A percentile compares a stretch with the other conserved stretches of the same genome.
Conservation (phyloP, 1,140 invertebrate species). For the Polypedilum pembai region DNA sequence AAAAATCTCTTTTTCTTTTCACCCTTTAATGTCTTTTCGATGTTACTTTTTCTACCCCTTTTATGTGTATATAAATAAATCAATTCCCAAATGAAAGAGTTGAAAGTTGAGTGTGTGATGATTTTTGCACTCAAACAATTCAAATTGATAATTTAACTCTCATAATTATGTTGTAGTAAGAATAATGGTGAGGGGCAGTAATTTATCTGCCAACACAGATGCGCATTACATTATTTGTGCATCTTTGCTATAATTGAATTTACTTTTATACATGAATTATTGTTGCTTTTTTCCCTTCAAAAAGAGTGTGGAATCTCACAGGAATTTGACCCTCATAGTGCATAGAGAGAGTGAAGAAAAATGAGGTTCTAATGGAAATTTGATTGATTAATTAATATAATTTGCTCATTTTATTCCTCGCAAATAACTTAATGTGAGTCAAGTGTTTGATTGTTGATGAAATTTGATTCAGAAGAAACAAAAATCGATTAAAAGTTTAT, state of each 20-base stretch:
- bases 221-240: background rate
- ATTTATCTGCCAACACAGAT: background rate
- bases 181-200: background rate
- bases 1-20: background rate
- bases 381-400: constrained; percentile 24
- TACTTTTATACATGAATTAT: background rate
- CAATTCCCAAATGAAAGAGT: constrained; percentile 11
- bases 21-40: constrained; percentile 4
- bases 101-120: background rate
- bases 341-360: background rate
- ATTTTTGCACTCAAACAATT: constrained; percentile 1
- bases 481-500: too few relatives aligned
- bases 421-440: too few relatives aligned
- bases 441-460: too few relatives aligned
- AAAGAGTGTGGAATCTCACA: background rate
- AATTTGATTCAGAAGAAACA: too few relatives aligned
- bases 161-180: background rate
- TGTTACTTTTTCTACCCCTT: background rate
- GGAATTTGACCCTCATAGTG: background rate
- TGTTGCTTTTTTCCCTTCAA: background rate
- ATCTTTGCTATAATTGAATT: background rate
- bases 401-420: background rate
- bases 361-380: constrained; percentile 25
- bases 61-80: background rate
- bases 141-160: constrained; percentile 9